Evolutionary conservation across 2,113 vertebrate species (phyloP), one percentile per base, ranked within the genome.

Genomic region (Alethe castanea): DNA sequence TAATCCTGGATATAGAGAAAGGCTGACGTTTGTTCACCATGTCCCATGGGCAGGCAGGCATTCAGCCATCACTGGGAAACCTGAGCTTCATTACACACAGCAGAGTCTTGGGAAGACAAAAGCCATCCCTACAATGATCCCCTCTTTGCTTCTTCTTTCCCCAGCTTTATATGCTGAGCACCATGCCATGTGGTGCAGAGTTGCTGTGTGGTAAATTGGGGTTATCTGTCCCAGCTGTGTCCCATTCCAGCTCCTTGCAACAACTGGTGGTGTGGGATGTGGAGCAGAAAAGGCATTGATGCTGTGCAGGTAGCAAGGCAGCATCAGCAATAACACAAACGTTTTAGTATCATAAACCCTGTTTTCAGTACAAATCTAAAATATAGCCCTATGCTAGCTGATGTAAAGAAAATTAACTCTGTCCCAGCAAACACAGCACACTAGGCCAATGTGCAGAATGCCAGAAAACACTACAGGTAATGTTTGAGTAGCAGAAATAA

Each of bases 1-100:
- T 13, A 45, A 59, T 36, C 52, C 12, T 66, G 67, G 14, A 9
- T 11, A 48, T 13, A 19, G 7, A 12, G 53, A 33, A 33, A 88
- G 67, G 3, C 14, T 36, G 31, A 56, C 9, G 14, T 33, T 50
- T 0, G 0, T 8, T 57, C 76, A 52, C 9, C 18, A 31, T 14
- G 19, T 59, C 33, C 23, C 67, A 14, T 8, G 17, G 44, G 23
- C 33, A 66, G 59, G 26, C 19, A 81, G 44, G 59, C 2, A 0
- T 36, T 65, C 18, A 65, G 23, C 10, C 9, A 19, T 23, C 12
- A 0, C 33, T 8, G 10, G 50, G 52, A 65, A 50, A 33, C 26
- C 35, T 36, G 44, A 36, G 22, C 8, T 88, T 11, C 33, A 38
- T 52, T 59, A 12, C 8, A 36, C 5, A 5, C 28, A 19, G 24